Base-by-base conservation (phyloP, 2,888 invertebrate species). In the Diarsia mendica region DNA sequence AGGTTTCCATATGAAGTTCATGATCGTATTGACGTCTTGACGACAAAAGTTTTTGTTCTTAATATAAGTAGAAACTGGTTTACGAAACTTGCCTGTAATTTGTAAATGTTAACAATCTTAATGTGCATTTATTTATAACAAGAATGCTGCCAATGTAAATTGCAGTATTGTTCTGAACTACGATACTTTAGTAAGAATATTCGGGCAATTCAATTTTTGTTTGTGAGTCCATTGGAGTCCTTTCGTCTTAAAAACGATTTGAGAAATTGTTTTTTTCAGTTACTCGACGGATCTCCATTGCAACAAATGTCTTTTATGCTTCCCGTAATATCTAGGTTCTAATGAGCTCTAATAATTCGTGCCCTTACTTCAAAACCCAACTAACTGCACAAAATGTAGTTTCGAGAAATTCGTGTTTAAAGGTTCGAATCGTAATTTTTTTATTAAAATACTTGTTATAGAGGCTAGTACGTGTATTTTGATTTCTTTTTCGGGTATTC, bases 101-200 rank as follows among this genome's bases (percentile, higher is more conserved):
- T 72, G 33, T 80, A 51, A 80, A 77, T 80, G 77, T 79, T 63
- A 77, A 79, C 28, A 79, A 70, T 63, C 61, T 53, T 51, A 68
- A 61, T 78, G 48, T 72, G 48, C 63, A 63, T 49, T 72, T 49
- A 63, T 49, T 72, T 49, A 63, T 51, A 39, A 51, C 10, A 72
- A 79, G 39, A 64, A 72, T 70, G 49, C 15, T 13, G 48, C 23
- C 23, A 23, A 49, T 58, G 6, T 72, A 3, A 23, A 51, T 49
- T 80, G 20, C 20, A 51, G 58, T 18, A 46, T 33, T 44, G 53
- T 44, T 79, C 33, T 61, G 9, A 20, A 33, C 18, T 48, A 15
- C 33, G 6, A 18, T 61, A 11, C 15, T 63, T n/a, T 8, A 46
- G 8, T 61, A 23, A 13, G 13, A 46, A 51, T 61, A 23, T 60